Conservation (phyloP, 2,797 vertebrate genomes). For the Somateria mollissima region DNA sequence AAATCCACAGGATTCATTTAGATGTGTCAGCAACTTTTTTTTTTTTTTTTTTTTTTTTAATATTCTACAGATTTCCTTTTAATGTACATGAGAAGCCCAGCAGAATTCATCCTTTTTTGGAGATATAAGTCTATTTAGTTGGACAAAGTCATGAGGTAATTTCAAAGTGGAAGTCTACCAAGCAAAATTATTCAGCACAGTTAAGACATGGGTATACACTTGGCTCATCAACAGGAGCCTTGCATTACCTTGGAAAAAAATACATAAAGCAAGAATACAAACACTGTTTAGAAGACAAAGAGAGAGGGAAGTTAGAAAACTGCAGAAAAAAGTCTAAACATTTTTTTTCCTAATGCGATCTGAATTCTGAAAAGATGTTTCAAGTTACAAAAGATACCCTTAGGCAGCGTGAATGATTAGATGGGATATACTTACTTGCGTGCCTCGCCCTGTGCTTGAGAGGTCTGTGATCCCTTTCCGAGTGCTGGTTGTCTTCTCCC, state of each 20-base stretch:
- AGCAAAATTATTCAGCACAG: slow-evolving; percentile 21
- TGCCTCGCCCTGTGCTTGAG: slow-evolving; percentile 93
- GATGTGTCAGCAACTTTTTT: background rate
- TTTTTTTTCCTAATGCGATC: background rate
- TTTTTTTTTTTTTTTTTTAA: background rate
- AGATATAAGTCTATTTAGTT: slow-evolving; percentile 16
- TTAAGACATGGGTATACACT: background rate
- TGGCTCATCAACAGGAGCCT: slow-evolving; percentile 13
- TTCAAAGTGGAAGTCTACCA: slow-evolving; percentile 17
- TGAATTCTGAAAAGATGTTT: background rate
- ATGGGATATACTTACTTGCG: slow-evolving; percentile 88
- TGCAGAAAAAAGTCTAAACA: background rate
- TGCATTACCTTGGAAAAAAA: slow-evolving; percentile 2
- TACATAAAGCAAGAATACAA: slow-evolving; percentile 13
- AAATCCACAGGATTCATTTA: background rate
- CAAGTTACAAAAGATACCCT: background rate
- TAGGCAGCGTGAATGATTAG: background rate
- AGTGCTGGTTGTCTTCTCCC: slow-evolving; percentile 85
- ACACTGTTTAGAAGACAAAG: background rate
- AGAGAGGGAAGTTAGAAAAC: background rate
- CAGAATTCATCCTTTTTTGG: slow-evolving; percentile 10
- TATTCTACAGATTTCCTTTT: background rate
- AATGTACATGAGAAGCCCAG: background rate
- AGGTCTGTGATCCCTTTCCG: slow-evolving; percentile 88
- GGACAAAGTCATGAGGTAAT: background rate